A percentile compares a stretch with the other conserved stretches of the same genome.
Evolutionary conservation across 2,888 invertebrate species (phyloP).

Genomic region (Camponotus fellah): DNA sequence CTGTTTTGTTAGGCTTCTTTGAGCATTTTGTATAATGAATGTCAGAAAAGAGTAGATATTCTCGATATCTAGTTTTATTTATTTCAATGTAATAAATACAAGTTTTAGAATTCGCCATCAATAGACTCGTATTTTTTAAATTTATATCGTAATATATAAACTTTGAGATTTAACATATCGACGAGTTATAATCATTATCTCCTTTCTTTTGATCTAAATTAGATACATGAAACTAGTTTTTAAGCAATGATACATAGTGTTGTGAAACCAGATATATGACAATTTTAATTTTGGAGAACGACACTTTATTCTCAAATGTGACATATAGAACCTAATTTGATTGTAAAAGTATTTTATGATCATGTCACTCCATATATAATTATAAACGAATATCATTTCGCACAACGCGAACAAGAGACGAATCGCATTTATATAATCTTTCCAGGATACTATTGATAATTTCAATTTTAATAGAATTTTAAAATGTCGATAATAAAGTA

Average conservation of each 20-base stretch:
- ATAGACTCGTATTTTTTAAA: neutral
- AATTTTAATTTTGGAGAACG: constrained; percentile 67
- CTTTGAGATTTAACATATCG: neutral
- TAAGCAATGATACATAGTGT: constrained; percentile 59
- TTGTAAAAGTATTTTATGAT: constrained; percentile 56
- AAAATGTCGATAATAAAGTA: neutral
- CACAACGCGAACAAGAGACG: constrained; percentile 27
- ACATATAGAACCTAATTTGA: constrained; percentile 52
- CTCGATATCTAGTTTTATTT: neutral
- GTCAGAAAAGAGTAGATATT: neutral
- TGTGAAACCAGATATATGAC: constrained; percentile 56
- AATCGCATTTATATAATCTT: neutral
- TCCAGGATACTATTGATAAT: neutral
- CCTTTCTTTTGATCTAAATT: constrained; percentile 61
- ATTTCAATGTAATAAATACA: neutral
- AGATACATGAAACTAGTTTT: constrained; percentile 68
- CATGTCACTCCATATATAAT: constrained; percentile 54
- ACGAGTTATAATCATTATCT: neutral
- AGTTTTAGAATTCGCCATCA: neutral
- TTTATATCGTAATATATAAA: neutral
- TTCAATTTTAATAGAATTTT: neutral
- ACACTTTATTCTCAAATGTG: constrained; percentile 42
- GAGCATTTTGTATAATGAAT: neutral
- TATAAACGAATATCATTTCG: constrained; percentile 61
- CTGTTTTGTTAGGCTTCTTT: constrained; percentile 58